Base-by-base conservation (phyloP, 2,113 vertebrate species). In the Caranx melampygus region DNA sequence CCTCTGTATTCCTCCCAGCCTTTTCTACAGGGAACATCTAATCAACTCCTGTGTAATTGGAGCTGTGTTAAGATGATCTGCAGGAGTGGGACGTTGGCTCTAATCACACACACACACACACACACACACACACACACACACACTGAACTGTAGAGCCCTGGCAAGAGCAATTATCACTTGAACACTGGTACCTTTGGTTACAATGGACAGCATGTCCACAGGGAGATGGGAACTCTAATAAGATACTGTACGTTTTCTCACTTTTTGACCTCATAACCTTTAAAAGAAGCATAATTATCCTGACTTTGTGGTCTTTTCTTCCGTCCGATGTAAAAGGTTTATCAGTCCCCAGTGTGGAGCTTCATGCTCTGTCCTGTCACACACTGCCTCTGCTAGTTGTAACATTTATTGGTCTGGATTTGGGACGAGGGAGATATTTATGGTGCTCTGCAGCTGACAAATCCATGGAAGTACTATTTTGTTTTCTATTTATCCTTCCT, bases 51-150 rank as follows among this genome's bases (percentile, higher is more conserved):
- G 65, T 86, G 83, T 90, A 89, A 88, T 85, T 86, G 84, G 71
- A 90, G 64, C 87, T 78, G 78, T 78, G 81, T 81, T 82, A 81
- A 82, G 74, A 90, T 78, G 79, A 87, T 90, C 79, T 83, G 82
- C 69, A 78, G 63, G 75, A 79, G 79, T 72, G 35, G 81, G 81
- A 83, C 33, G 21, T 81, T 16, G 7, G 52, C 72, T 78, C 66
- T 81, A 84, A 85, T 72, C 80, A 81, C 68, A 73, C 83, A 35
- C 75, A 34, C 69, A 77, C 51, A 52, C 45, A 52, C 73, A 64
- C 75, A 68, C 47, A 47, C 55, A 62, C 55, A 67, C 60, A 57
- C 54, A 72, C 49, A 49, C 77, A 81, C 68, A 73, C 83, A 42
- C 75, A 40, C 60, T 87, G 78, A 88, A 78, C 75, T 72, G 61